These are phyloP conservation scores for Glaucopsyche alexis DNA, from an alignment of 2,888 invertebrate genomes.

Conservation along the genomic window DNA sequence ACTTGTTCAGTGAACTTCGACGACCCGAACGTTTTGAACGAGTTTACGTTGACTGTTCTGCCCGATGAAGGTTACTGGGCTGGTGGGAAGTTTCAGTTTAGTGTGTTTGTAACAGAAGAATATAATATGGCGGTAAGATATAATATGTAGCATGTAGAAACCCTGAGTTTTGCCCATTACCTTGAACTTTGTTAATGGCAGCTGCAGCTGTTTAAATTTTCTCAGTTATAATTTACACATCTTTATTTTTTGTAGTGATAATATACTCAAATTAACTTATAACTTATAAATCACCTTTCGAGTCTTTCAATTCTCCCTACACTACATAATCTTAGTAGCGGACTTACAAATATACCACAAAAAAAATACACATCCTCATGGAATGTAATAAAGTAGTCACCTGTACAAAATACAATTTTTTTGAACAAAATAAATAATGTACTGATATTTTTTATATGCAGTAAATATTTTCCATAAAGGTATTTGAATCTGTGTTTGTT, in stretches of 20 bases:
- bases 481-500: constrained; percentile 1
- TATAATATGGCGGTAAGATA: constrained; percentile 95
- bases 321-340: no score
- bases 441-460: no score
- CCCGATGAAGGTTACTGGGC: constrained; percentile 95
- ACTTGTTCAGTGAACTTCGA: constrained; percentile 90
- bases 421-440: no score
- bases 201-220: neutral
- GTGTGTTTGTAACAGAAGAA: constrained; percentile 92
- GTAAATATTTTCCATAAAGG: neutral
- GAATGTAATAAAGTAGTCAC: no score
- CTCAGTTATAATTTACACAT: neutral
- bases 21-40: constrained; percentile 90
- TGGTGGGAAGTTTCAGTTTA: constrained; percentile 92
- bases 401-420: no score
- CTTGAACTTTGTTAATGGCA: neutral
- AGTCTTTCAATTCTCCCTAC: no score
- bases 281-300: no score
- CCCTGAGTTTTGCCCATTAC: neutral
- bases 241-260: no score
- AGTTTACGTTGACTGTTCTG: constrained; percentile 87
- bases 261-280: no score
- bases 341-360: no score
- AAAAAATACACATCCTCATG: no score
- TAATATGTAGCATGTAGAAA: constrained; percentile 1